Conservation (phyloP, 1,140 invertebrate genomes). For the Rhagoletis pomonella region DNA sequence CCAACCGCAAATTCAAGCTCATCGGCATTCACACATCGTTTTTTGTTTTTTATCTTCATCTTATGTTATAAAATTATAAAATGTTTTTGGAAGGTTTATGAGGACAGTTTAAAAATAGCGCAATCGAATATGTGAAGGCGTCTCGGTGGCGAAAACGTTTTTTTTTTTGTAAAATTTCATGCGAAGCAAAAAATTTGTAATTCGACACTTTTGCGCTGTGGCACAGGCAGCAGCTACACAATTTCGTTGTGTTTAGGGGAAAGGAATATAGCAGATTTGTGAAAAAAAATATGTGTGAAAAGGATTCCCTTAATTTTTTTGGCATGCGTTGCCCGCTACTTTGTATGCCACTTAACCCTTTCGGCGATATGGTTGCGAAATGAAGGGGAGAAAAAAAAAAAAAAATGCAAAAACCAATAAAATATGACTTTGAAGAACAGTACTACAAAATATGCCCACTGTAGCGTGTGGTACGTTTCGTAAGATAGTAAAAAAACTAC, state of each 20-base stretch:
- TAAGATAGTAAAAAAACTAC: no score
- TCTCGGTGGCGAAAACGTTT: background rate
- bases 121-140: background rate
- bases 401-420: background rate
- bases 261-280: background rate
- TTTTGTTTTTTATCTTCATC: background rate
- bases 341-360: background rate
- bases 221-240: background rate
- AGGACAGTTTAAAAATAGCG: background rate
- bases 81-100: constrained; percentile 14
- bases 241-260: background rate
- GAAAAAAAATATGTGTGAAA: constrained; percentile 24
- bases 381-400: background rate
- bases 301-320: constrained; percentile 50
- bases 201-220: background rate
- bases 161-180: background rate
- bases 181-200: constrained; percentile 30
- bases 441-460: background rate
- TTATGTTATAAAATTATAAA: constrained; percentile 32
- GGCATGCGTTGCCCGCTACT: constrained; percentile 28
- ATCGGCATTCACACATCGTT: background rate
- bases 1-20: background rate
- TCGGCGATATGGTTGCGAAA: no score
- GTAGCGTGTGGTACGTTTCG: background rate
- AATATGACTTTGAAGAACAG: background rate